Percentiles rank a stretch among this genome's conserved stretches.
Evolutionary conservation across 23 tunicate species (phyloP).

Genomic region (Clavelina lepadiformis): DNA sequence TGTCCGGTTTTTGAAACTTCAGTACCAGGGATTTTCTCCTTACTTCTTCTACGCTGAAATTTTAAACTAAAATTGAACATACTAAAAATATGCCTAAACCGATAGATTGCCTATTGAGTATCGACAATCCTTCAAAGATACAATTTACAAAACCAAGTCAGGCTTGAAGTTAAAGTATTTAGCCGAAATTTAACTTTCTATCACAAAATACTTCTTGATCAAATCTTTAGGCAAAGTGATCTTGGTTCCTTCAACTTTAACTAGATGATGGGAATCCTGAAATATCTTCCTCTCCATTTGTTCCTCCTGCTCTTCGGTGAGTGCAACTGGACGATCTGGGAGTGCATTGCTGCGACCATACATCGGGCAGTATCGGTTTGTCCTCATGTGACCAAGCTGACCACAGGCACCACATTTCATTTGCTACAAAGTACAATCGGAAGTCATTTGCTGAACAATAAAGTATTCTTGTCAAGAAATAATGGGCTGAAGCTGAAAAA

Average conservation of each 20-base stretch:
- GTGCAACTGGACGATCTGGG: conserved; percentile 74
- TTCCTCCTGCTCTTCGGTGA: conserved; percentile 92
- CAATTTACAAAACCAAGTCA: neutral
- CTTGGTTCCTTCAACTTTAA: conserved; percentile 94
- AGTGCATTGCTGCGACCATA: conserved; percentile 36
- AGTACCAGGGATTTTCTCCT: conserved; percentile 79
- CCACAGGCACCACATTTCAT: conserved; percentile 98
- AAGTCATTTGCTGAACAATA: neutral
- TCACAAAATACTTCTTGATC: conserved; percentile 44
- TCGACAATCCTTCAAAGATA: neutral
- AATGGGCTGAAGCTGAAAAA: neutral
- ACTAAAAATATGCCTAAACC: neutral
- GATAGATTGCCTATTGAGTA: neutral
- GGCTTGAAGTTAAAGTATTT: neutral
- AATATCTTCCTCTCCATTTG: conserved; percentile 74
- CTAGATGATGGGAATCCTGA: conserved; percentile 56
- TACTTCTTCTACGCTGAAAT: conserved; percentile 51
- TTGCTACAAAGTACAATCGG: conserved; percentile 27
- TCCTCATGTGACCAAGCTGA: conserved; percentile 88
- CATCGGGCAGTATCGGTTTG: conserved; percentile 91
- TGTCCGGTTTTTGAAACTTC: conserved; percentile 82
- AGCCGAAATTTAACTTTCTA: neutral
- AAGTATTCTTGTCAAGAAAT: too few species aligned
- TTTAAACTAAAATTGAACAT: neutral
- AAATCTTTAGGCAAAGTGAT: conserved; percentile 77